phyloP scores from a whole-genome alignment of 2,113 vertebrate species.

The Delphinapterus leucas region DNA sequence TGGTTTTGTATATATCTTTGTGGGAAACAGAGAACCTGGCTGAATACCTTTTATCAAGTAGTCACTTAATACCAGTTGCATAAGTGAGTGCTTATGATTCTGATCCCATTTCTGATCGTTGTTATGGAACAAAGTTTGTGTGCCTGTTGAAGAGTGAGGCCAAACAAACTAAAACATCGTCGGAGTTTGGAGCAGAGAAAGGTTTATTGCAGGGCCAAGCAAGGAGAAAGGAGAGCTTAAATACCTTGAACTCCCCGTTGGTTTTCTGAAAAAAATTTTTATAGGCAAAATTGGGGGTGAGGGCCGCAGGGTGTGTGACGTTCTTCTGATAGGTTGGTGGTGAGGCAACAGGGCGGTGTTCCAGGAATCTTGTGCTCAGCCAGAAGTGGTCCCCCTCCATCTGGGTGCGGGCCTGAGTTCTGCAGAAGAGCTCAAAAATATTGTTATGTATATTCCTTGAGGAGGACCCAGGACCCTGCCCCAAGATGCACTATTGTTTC shows the following conservation, averaged over 20 bases:
- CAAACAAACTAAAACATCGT: background rate
- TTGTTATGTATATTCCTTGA: background rate
- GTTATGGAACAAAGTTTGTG: background rate
- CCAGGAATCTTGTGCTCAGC: background rate
- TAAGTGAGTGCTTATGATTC: background rate
- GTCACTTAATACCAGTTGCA: background rate
- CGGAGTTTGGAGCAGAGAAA: background rate
- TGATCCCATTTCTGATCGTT: background rate
- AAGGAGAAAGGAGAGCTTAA: background rate
- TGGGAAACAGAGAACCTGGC: background rate
- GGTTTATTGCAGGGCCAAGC: background rate
- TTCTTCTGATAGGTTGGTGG: background rate
- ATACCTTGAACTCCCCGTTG: background rate
- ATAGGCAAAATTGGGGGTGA: background rate
- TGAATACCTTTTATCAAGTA: background rate
- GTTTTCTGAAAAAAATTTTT: background rate
- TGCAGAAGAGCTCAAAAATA: background rate
- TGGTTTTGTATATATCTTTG: background rate
- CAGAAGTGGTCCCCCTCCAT: background rate
- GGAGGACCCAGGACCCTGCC: background rate
- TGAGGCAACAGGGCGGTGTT: background rate
- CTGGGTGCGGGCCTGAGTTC: background rate
- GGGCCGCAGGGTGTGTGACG: background rate
- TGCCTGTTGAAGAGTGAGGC: background rate
- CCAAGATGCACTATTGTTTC: background rate